Conservation (phyloP, 2,113 vertebrate species). For the Elaphurus davidianus region DNA sequence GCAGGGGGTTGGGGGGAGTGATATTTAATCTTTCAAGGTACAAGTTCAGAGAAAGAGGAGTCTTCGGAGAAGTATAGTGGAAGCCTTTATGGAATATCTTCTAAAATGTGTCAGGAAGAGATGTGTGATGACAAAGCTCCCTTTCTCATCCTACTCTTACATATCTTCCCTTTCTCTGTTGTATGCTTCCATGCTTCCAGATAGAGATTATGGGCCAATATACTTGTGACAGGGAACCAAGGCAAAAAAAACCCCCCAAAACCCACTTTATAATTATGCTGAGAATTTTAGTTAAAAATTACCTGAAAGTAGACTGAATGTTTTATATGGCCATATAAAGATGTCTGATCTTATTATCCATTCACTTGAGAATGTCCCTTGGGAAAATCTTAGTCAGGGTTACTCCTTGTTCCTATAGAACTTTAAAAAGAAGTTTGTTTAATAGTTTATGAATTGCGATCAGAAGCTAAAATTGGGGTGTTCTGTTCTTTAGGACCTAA, state of each 20-base stretch:
- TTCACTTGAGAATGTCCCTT: neutral
- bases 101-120: neutral
- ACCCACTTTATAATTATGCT: neutral
- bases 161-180: neutral
- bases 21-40: slow-evolving; percentile 8
- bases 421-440: neutral
- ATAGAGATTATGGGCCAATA: neutral
- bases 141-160: neutral
- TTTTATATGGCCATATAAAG: neutral
- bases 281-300: slow-evolving; percentile 29
- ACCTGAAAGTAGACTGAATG: neutral
- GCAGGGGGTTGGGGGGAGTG: neutral
- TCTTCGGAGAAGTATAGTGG: neutral
- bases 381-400: neutral
- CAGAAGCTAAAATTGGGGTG: slow-evolving; percentile 20
- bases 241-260: rapidly evolving
- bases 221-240: neutral
- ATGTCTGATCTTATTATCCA: neutral
- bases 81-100: neutral
- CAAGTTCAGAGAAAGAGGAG: slow-evolving; percentile 5
- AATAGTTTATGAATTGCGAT: neutral
- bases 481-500: neutral
- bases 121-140: neutral
- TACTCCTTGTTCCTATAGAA: neutral
- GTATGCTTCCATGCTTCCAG: neutral